Percentiles rank a stretch among this genome's conserved stretches.
Evolutionary conservation across 2,113 vertebrate genomes (phyloP).

Genomic region (Zosterops hypoxanthus): DNA sequence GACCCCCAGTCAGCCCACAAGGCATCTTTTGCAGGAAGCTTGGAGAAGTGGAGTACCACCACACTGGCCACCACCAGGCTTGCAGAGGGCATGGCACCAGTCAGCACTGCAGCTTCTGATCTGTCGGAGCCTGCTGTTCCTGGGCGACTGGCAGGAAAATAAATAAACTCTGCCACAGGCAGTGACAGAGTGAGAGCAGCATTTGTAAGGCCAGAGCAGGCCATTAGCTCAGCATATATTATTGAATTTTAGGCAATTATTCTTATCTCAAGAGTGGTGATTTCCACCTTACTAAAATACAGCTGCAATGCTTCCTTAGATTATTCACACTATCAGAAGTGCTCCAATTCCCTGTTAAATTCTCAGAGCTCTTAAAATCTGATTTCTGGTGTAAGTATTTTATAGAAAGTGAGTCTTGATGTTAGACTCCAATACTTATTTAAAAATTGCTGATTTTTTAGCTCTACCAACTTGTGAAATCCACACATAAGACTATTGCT

Average conservation of each 20-base stretch:
- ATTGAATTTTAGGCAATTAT: neutral
- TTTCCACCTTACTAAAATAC: neutral
- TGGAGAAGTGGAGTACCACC: neutral
- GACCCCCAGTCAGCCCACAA: neutral
- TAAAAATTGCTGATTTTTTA: constrained; percentile 18
- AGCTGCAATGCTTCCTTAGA: neutral
- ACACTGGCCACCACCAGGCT: accelerated
- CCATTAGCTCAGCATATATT: neutral
- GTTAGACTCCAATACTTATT: neutral
- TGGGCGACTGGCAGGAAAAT: neutral
- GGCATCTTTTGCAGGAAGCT: neutral
- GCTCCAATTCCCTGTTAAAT: neutral
- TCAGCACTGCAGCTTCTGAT: neutral
- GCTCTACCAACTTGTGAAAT: neutral
- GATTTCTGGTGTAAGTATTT: constrained; percentile 5
- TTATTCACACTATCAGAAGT: neutral
- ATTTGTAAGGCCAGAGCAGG: neutral
- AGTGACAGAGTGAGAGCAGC: neutral
- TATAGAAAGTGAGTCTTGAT: neutral
- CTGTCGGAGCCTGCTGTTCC: neutral
- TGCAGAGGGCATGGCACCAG: neutral
- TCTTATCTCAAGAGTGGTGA: neutral
- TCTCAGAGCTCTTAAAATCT: neutral
- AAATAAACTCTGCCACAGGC: neutral
- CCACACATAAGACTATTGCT: neutral